Base-by-base conservation (phyloP, 2,888 invertebrate genomes). In the Ashinkailepas kermadecensis region DNA sequence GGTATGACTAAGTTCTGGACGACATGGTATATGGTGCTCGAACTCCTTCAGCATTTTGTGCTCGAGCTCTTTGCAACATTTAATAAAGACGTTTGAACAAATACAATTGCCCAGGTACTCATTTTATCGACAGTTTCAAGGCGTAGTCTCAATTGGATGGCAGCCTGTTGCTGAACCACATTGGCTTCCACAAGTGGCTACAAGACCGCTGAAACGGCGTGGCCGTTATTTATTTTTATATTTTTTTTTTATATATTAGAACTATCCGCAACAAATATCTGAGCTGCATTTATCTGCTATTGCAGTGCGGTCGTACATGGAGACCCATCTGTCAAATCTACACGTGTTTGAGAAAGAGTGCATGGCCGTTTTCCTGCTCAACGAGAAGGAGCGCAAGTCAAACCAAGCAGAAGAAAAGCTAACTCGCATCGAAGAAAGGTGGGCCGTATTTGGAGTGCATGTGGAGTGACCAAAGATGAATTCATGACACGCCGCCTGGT, bases 331-430 rank as follows among this genome's bases (percentile, higher is more conserved):
- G 6, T 13, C 39, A 15, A 74, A 74, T 18, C 74, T 74, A 54
- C 23, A 8, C 8, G 74, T 74, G 74, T 74, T 74, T 54, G 74
- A 74, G 54, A 25, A 13, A 18, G 74, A 74, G 18, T 74, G 74
- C 54, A 54, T 54, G 7, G 74, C 54, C 9, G 54, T 10, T 18
- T 54, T 74, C 54, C 39, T 74, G 18, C 74, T 39, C 12, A 13
- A 54, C 8, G 74, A 74, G 18, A 74, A 54, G 54, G 74, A 74
- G 13, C 3, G 7, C 15, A 74, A 18, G 18, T 39, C 74, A 1
- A 74, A 54, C 74, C 74, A 74, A 54, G 54, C 74, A 9, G 74
- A 74, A 2, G 54, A 74, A 54, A 74, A 74, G 18, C 74, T 74
- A 2, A 13, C 18, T 9, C 15, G 74, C 15, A 74, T 74, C 13